Evolutionary conservation across 2,113 vertebrate genomes (phyloP).

Genomic region (Puma concolor): DNA sequence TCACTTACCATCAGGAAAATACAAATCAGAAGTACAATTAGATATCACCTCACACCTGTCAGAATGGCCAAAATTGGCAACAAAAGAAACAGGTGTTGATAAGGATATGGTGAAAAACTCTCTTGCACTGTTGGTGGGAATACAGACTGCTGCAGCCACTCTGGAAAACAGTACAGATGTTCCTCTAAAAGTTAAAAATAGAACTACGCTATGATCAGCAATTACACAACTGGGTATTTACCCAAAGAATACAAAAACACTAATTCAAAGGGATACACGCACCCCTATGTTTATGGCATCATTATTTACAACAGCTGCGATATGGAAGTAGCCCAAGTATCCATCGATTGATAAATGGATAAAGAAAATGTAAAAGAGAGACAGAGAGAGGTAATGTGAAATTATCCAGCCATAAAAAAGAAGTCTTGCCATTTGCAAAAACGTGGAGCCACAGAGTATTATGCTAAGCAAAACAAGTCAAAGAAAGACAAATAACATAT

Average conservation of each 20-base stretch:
- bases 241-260: neutral
- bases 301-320: neutral
- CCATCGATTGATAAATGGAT: neutral
- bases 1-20: neutral
- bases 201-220: neutral
- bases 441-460: neutral
- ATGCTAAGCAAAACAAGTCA: neutral
- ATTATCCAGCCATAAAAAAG: neutral
- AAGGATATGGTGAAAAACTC: neutral
- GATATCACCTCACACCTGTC: neutral
- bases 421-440: neutral
- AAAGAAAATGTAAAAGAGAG: neutral
- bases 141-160: neutral
- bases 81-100: neutral
- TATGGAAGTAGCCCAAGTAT: neutral
- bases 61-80: neutral
- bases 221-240: neutral
- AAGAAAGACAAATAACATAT: neutral
- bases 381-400: too few relatives aligned
- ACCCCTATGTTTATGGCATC: neutral
- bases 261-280: neutral
- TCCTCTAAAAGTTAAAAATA: neutral
- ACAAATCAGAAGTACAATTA: neutral
- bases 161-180: neutral
- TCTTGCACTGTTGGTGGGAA: neutral